Base-by-base conservation (phyloP, 1,140 invertebrate genomes). In the Papilio xuthus region DNA sequence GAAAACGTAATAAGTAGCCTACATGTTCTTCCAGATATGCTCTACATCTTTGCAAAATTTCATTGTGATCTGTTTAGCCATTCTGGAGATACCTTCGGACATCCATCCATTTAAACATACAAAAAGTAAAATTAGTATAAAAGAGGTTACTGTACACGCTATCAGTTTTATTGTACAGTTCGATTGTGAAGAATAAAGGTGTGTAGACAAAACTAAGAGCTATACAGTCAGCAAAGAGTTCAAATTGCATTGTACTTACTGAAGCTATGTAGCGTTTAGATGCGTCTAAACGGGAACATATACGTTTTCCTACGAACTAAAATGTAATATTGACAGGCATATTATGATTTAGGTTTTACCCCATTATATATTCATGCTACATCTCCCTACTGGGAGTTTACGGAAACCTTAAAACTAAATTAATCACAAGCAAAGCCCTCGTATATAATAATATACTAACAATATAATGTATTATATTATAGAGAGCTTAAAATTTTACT, bases 381-480 rank as follows among this genome's bases (percentile, higher is more conserved):
- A 26, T 26, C n/a, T n/a, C 56, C 23, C 56, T 60, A 60, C 56
- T 60, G 56, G 56, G 56, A 13, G 23, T 60, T 23, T 26, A 1
- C 20, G 56, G 56, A 60, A 26, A 60, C 56, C 56, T 60, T 60
- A 26, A n/a, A 60, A 60, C 20, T 60, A 60, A 60, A 60, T 60
- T 60, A 60, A 10, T 60, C 56, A 60, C 6, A 20, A 23, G 56
- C 26, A 23, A 60, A 60, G 23, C 9, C 23, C 26, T 7, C 15
- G 15, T 20, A 20, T 6, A 23, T 37, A 60, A 60, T 26, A 60
- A 60, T 60, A 26, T 13, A 10, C 20, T 53, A n/a, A 53, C 50
- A 53, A 0, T 13, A 47, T 15, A 47, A 47, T 10, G 9, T 26
- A 26, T 2, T 10, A n/a, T n/a, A n/a, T n/a, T n/a, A n/a, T n/a